Evolutionary conservation across 2,888 invertebrate genomes (phyloP).

Genomic region (Synanthedon vespiformis): DNA sequence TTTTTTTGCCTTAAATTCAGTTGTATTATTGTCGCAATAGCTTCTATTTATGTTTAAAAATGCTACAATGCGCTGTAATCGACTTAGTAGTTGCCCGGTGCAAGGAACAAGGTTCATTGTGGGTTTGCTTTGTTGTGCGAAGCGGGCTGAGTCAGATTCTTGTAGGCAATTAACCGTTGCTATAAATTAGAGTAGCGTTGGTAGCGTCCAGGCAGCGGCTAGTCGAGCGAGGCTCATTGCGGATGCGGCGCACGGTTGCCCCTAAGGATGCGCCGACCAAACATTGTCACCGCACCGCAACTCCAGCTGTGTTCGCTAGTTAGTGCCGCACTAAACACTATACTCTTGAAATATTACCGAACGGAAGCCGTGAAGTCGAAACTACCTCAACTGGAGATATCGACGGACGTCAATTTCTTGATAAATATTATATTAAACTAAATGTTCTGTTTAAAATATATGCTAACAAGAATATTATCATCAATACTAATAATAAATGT

Average conservation of each 20-base stretch:
- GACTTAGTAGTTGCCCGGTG: background rate
- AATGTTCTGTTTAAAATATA: no score
- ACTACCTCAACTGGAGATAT: background rate
- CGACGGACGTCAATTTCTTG: background rate
- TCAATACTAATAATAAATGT: no score
- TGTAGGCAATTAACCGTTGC: slow-evolving; percentile 57
- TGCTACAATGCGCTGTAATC: background rate
- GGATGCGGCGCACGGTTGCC: slow-evolving; percentile 38
- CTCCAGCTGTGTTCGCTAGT: slow-evolving; percentile 56
- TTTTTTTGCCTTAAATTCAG: no score
- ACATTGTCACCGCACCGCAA: slow-evolving; percentile 56
- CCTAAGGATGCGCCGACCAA: slow-evolving; percentile 46
- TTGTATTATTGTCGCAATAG: no score
- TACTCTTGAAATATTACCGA: slow-evolving; percentile 3
- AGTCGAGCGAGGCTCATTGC: slow-evolving; percentile 36
- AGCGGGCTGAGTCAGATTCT: slow-evolving; percentile 42
- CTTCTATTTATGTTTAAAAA: no score
- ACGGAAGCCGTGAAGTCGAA: background rate
- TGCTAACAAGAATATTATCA: no score
- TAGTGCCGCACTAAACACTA: slow-evolving; percentile 43
- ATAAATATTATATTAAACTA: no score
- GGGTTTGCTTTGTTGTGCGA: slow-evolving; percentile 5
- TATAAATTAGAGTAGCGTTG: slow-evolving; percentile 47
- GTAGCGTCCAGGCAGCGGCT: slow-evolving; percentile 12
- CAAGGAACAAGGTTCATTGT: slow-evolving; percentile 22